Evolutionary conservation across 2,888 invertebrate genomes (phyloP).

Genomic region (Ashinkailepas kermadecensis): DNA sequence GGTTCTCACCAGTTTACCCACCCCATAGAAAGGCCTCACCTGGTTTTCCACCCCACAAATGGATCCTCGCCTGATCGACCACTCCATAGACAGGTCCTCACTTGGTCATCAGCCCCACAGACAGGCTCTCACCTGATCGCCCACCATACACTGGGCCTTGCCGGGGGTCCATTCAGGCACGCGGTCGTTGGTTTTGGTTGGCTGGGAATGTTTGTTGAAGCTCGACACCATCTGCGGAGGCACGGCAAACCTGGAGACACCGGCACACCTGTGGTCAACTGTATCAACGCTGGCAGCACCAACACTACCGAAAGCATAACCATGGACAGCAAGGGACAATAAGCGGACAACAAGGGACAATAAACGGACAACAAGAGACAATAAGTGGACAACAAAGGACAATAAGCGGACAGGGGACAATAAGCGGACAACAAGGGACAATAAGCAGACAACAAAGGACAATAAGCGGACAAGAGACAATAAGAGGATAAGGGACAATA

Average conservation of each 20-base stretch:
- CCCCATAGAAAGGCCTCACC: no score
- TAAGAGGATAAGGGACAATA: not conserved
- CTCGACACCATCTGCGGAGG: slow-evolving; percentile 84
- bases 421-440: not conserved
- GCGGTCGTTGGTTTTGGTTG: slow-evolving; percentile 52
- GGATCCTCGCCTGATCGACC: no score
- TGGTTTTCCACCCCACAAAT: no score
- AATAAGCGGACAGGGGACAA: not conserved
- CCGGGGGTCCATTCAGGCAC: slow-evolving; percentile 33
- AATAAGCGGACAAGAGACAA: not conserved
- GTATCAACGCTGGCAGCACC: no score
- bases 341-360: not conserved
- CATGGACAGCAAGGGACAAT: no score
- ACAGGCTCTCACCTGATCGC: slow-evolving; percentile 56
- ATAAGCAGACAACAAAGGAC: not conserved
- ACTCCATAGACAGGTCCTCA: no score
- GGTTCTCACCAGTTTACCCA: no score
- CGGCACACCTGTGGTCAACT: no score
- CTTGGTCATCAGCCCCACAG: no score
- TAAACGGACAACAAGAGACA: not conserved
- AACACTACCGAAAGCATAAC: no score
- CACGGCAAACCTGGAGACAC: slow-evolving; percentile 57
- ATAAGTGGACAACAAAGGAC: not conserved
- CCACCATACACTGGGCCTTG: slow-evolving; percentile 45
- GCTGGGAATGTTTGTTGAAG: slow-evolving; percentile 69